Conservation (phyloP, 2,888 invertebrate genomes). For the Acrobasis repandana region DNA sequence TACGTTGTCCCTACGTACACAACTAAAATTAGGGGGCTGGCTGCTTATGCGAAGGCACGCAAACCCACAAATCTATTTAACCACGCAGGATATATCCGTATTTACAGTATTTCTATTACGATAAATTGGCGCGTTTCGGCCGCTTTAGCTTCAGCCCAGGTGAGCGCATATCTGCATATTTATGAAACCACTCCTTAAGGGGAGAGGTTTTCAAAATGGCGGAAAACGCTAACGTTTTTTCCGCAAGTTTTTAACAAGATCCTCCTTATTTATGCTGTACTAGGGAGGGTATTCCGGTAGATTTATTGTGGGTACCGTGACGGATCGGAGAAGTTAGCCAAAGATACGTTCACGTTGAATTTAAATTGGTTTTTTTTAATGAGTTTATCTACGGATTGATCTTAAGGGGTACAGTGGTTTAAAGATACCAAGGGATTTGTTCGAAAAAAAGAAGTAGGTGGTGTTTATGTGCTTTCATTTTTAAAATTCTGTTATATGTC, state of each 20-base stretch:
- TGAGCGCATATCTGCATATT: conserved; percentile 82
- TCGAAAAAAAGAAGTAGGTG: not conserved
- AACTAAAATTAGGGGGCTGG: conserved; percentile 52
- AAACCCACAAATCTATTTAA: conserved; percentile 71
- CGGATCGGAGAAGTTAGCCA: conserved; percentile 69
- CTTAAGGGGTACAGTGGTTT: conserved; percentile 28
- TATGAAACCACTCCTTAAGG: conserved; percentile 77
- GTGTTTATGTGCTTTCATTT: not conserved
- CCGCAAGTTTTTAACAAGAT: conserved; percentile 80
- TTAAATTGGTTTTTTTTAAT: conserved; percentile 65
- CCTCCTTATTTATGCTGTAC: conserved; percentile 76
- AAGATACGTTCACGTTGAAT: conserved; percentile 60
- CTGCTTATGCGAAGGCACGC: conserved; percentile 78
- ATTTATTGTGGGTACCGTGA: conserved; percentile 76
- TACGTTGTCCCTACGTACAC: conserved; percentile 62
- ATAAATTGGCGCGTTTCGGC: conserved; percentile 77
- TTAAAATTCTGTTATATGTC: too few relatives aligned
- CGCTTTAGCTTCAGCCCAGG: conserved; percentile 67
- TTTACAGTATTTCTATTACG: conserved; percentile 80
- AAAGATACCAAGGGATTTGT: conserved; percentile 8
- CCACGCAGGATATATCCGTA: conserved; percentile 67
- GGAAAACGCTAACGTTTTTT: conserved; percentile 71
- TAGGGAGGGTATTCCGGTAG: conserved; percentile 62
- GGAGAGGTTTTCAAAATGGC: conserved; percentile 74
- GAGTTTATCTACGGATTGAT: conserved; percentile 38